Conservation (phyloP, 92 coral and sea anemone species). For the Porites divaricata region DNA sequence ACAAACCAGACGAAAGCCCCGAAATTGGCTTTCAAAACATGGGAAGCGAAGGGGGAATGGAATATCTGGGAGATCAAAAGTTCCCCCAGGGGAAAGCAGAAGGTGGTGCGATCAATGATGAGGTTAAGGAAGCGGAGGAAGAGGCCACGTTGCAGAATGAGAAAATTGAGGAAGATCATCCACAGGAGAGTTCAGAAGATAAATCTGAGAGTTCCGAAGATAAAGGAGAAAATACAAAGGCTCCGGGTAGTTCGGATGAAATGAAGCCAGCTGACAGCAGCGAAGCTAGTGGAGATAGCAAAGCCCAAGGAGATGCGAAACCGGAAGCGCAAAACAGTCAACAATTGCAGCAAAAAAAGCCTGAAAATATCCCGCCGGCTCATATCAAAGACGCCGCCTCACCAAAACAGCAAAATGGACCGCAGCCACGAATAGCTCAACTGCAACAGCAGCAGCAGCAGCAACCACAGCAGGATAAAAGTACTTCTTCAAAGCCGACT, state of each 20-base stretch:
- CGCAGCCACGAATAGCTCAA: background rate
- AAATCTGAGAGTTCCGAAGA: background rate
- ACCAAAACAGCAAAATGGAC: slow-evolving; percentile 12
- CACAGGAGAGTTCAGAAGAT: background rate
- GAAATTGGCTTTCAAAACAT: slow-evolving; percentile 3
- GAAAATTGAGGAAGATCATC: slow-evolving; percentile 5
- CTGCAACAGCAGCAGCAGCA: slow-evolving; percentile 8
- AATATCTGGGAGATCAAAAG: slow-evolving; percentile 8
- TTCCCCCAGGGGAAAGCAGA: slow-evolving; percentile 8
- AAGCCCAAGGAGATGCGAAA: slow-evolving; percentile 6
- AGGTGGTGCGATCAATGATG: slow-evolving; percentile 1
- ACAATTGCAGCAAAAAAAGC: slow-evolving; percentile 1
- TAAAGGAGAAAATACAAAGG: background rate
- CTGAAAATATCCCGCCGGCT: background rate
- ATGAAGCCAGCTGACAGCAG: slow-evolving; percentile 13
- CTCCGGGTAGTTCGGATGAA: background rate
- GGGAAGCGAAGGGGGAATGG: slow-evolving; percentile 9
- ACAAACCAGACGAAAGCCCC: background rate
- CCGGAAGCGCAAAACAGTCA: background rate
- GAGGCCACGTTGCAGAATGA: slow-evolving; percentile 1
- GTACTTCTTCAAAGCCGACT: slow-evolving; percentile 11
- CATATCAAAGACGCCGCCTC: background rate
- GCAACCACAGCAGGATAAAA: background rate
- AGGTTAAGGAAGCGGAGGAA: background rate
- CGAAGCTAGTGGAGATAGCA: background rate